Evolutionary conservation across 2,113 vertebrate genomes (phyloP).

Genomic region (Bufo bufo): DNA sequence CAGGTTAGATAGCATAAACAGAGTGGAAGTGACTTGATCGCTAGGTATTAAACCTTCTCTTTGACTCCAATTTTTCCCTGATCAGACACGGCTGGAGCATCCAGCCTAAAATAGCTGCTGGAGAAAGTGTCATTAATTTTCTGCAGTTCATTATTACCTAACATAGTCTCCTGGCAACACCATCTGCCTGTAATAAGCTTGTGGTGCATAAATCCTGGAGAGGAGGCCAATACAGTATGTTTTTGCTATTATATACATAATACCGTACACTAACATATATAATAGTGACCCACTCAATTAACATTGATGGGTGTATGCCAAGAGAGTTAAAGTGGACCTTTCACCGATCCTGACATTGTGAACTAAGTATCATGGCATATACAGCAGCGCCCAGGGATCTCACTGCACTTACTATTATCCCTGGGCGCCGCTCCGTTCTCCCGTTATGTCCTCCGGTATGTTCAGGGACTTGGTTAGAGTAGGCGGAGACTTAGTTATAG

Average conservation of each 20-base stretch:
- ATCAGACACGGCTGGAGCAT: neutral
- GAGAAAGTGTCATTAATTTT: constrained; percentile 71
- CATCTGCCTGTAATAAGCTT: constrained; percentile 63
- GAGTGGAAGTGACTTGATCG: neutral
- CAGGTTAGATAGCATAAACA: neutral
- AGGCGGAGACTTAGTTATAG: too few species aligned
- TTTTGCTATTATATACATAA: neutral
- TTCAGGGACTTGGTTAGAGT: too few species aligned
- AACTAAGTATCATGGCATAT: too few species aligned
- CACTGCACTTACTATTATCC: too few species aligned
- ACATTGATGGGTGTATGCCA: too few species aligned
- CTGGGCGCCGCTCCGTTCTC: too few species aligned
- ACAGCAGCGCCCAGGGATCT: too few species aligned
- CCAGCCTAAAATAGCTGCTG: constrained; percentile 16
- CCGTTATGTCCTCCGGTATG: too few species aligned
- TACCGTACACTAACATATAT: neutral
- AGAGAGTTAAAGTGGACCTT: too few species aligned
- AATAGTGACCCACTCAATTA: too few species aligned
- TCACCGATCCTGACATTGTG: too few species aligned
- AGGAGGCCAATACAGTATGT: neutral
- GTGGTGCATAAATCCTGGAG: constrained; percentile 39
- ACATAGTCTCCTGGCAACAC: constrained; percentile 71
- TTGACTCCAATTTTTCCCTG: neutral
- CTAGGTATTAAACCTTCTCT: neutral
- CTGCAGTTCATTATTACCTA: constrained; percentile 71